phyloP scores from a whole-genome alignment of 1,140 invertebrate genomes.

The Stegodyphus mimosarum region DNA sequence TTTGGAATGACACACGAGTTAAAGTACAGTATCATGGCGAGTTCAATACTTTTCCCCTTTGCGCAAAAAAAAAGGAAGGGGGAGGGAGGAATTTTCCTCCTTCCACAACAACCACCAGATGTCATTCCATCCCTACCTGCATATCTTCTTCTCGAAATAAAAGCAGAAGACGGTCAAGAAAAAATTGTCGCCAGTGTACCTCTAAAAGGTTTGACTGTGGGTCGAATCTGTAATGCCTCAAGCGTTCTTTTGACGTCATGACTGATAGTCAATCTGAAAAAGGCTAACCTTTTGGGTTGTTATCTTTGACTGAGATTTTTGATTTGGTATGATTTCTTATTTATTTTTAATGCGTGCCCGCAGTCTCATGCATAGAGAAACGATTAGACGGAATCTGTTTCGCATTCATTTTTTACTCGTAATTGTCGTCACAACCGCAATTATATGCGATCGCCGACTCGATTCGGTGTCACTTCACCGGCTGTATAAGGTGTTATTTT shows the following conservation, averaged over 20 bases:
- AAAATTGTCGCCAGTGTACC: slow-evolving; percentile 28
- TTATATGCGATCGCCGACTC: slow-evolving; percentile 26
- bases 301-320: slow-evolving; percentile 19
- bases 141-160: too few relatives aligned
- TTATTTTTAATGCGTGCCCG: slow-evolving; percentile 24
- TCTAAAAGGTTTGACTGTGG: not conserved
- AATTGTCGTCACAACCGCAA: slow-evolving; percentile 34
- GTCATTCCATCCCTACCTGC: slow-evolving; percentile 25
- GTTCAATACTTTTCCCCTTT: too few relatives aligned
- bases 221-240: too few relatives aligned
- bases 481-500: not conserved
- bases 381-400: slow-evolving; percentile 18
- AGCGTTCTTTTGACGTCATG: slow-evolving; percentile 11
- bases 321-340: slow-evolving; percentile 21
- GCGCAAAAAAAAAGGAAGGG: too few relatives aligned
- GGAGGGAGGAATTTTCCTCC: too few relatives aligned
- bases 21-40: too few relatives aligned
- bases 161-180: not conserved
- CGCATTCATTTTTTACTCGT: slow-evolving; percentile 32
- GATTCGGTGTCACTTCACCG: not conserved
- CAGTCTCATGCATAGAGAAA: slow-evolving; percentile 44
- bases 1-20: too few relatives aligned
- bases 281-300: slow-evolving; percentile 54
- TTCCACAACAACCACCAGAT: not conserved
- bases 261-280: slow-evolving; percentile 42